Base-by-base conservation (phyloP, 2,113 vertebrate genomes). In the Eurypyga helias region DNA sequence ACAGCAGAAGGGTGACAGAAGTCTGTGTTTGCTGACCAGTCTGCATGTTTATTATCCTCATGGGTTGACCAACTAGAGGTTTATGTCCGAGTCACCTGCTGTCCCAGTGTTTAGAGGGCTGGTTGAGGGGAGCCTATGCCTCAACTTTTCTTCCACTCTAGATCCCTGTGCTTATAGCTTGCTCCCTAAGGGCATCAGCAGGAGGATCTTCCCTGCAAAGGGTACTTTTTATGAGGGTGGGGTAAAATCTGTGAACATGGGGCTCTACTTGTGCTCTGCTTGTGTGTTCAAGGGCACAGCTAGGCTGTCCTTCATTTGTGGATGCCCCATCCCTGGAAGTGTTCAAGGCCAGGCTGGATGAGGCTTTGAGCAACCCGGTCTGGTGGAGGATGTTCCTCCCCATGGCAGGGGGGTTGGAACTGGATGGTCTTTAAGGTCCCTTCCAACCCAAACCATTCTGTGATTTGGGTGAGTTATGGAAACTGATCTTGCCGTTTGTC, bases 221-320 rank as follows among this genome's bases (percentile, higher is more conserved):
- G 18, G 9, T 25, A 33, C 14, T 76, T 84, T 21, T 64, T 64
- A 7, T 51, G 64, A 89, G 71, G 51, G 6, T 45, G 18, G 33
- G 12, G 1, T 90, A 4, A 29, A 64, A 41, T 29, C n/a, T 65
- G 17, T 57, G 62, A 65, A 31, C 11, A 43, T 6, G 36, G 19
- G 45, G n/a, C 78, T 77, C 24, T 76, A 24, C 49, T 38, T 60
- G 7, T 23, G 3, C n/a, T n/a, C n/a, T n/a, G n/a, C n/a, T n/a
- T 0, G 0, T 54, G n/a, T 36, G 26, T 70, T 46, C 6, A 73
- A 34, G 57, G 62, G 11, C 76, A 52, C 25, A 69, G 38, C 51
- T 61, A 49, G 3, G 55, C 66, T 48, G 15, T 36, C 17, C 21
- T 76, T 71, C 0, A 0, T 65, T 31, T 41, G 41, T 41, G 41